phyloP scores from a whole-genome alignment of 2,797 vertebrate species.

The Liasis olivaceus region DNA sequence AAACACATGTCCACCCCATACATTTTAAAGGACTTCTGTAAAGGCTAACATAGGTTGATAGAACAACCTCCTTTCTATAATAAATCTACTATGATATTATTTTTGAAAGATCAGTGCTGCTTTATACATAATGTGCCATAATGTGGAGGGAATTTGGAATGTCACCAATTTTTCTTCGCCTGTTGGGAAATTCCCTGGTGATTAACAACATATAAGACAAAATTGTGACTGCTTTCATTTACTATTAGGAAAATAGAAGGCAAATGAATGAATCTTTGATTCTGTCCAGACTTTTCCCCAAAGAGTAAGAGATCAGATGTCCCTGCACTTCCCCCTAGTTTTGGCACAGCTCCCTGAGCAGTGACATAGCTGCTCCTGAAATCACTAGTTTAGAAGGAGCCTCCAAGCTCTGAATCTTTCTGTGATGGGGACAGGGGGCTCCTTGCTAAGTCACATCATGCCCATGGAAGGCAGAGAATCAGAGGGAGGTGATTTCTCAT shows the following conservation, averaged over 20 bases:
- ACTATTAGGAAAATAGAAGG: not conserved
- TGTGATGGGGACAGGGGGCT: not conserved
- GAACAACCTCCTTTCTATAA: not conserved
- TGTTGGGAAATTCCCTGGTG: not conserved
- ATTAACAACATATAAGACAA: not conserved
- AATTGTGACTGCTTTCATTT: not conserved
- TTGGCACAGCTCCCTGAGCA: not conserved
- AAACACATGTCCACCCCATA: not conserved
- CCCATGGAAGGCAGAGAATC: not conserved
- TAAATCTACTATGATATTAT: not conserved
- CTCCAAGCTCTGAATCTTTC: not conserved
- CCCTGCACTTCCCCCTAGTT: not conserved
- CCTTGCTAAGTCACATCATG: not conserved
- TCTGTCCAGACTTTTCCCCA: rapidly evolving
- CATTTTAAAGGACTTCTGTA: conserved; percentile 30
- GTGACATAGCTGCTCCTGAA: not conserved
- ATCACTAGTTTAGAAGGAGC: not conserved
- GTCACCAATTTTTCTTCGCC: not conserved
- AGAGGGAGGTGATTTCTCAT: not conserved
- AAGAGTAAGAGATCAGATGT: not conserved
- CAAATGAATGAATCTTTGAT: not conserved
- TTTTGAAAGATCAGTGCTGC: conserved; percentile 19
- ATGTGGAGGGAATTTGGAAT: not conserved
- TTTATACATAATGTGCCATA: not conserved
- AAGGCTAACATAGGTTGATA: not conserved